Evolutionary conservation across 2,797 vertebrate genomes (phyloP).

Genomic region (Microhierax caerulescens): DNA sequence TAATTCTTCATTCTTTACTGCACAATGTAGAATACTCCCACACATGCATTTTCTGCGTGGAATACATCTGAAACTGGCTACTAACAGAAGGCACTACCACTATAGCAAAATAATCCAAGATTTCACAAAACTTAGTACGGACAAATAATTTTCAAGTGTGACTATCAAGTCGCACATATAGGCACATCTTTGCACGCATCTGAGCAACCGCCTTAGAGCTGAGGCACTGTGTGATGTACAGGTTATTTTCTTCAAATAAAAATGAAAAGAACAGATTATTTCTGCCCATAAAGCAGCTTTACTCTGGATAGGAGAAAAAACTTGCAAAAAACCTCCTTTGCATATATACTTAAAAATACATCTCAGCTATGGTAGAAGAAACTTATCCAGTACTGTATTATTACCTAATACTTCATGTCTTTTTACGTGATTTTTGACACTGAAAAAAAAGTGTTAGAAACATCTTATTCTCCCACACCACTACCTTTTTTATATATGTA

Average conservation of each 20-base stretch:
- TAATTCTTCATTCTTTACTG: background rate
- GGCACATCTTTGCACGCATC: background rate
- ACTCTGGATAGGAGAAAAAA: background rate
- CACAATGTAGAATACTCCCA: background rate
- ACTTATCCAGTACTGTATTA: background rate
- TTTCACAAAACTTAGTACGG: background rate
- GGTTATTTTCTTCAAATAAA: background rate
- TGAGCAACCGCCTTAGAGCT: background rate
- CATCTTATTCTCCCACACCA: background rate
- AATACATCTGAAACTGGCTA: background rate
- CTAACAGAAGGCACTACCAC: background rate
- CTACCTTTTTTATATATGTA: background rate
- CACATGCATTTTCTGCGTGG: background rate
- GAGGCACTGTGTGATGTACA: background rate
- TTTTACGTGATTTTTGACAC: background rate
- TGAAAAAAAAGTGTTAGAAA: background rate
- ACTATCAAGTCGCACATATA: background rate
- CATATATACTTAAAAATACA: background rate
- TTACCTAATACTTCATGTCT: background rate
- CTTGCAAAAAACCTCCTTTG: rapidly evolving
- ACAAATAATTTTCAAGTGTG: background rate
- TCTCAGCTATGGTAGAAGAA: background rate
- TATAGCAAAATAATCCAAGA: background rate
- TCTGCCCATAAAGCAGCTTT: background rate
- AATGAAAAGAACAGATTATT: background rate